Evolutionary conservation across 2,888 invertebrate genomes (phyloP).

Genomic region (Cantharis rustica): DNA sequence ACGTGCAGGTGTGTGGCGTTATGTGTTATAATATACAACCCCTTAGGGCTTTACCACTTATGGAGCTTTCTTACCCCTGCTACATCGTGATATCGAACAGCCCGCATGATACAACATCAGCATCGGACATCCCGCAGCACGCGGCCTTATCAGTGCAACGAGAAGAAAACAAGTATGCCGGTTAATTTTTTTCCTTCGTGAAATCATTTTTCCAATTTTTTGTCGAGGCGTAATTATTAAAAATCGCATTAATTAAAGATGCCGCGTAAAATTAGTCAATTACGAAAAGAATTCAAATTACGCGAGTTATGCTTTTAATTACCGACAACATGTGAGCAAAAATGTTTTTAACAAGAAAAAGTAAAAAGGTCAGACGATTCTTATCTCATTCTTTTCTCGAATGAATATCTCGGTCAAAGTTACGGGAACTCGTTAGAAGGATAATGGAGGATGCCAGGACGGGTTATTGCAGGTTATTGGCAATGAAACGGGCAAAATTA

Average conservation of each 20-base stretch:
- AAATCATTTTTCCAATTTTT: not conserved
- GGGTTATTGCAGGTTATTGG: conserved; percentile 45
- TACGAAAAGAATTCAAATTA: not conserved
- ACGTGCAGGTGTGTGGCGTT: conserved; percentile 31
- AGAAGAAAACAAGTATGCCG: not conserved
- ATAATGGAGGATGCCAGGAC: conserved; percentile 48
- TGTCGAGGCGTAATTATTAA: not conserved
- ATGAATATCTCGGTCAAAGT: conserved; percentile 55
- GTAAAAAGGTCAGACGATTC: conserved; percentile 51
- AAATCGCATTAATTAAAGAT: not conserved
- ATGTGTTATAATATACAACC: conserved; percentile 37
- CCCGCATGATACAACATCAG: conserved; percentile 28
- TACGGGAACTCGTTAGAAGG: conserved; percentile 52
- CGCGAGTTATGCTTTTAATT: not conserved
- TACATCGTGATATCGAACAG: conserved; percentile 26
- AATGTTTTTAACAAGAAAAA: conserved; percentile 33
- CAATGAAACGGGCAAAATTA: conserved; percentile 43
- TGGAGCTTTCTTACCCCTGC: conserved; percentile 26
- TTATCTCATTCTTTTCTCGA: conserved; percentile 52
- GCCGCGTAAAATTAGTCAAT: not conserved
- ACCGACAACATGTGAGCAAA: not conserved
- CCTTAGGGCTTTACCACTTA: conserved; percentile 35
- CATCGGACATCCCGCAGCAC: conserved; percentile 28
- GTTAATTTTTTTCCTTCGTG: not conserved
- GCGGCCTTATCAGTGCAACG: not conserved